A percentile compares a stretch with the other conserved stretches of the same genome.
phyloP scores from a whole-genome alignment of 2,113 vertebrate genomes.

The Calidris pygmaea region DNA sequence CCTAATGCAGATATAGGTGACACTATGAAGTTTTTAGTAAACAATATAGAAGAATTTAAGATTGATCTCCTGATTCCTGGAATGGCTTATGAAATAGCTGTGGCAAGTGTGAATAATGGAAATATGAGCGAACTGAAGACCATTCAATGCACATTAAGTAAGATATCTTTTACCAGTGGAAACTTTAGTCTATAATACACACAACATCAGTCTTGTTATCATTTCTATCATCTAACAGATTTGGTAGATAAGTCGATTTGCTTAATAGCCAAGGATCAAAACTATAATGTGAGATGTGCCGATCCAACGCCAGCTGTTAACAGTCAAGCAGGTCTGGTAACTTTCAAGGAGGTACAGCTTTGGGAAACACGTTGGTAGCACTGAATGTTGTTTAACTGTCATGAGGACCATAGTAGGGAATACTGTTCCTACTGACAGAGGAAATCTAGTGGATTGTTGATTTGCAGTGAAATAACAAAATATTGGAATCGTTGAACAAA shows the following conservation, averaged over 20 bases:
- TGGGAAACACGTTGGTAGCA: neutral
- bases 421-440: neutral
- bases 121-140: constrained; percentile 76
- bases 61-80: constrained; percentile 77
- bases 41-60: constrained; percentile 67
- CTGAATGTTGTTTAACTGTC: neutral
- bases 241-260: neutral
- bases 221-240: neutral
- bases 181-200: neutral
- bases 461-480: neutral
- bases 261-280: neutral
- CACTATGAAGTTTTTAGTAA: constrained; percentile 60
- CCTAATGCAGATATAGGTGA: neutral
- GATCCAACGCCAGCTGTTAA: neutral
- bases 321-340: neutral
- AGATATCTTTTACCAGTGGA: constrained; percentile 3
- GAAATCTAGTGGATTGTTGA: neutral
- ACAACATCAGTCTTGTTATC: neutral
- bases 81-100: constrained; percentile 79
- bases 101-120: constrained; percentile 76
- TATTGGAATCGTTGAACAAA: neutral
- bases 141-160: constrained; percentile 82
- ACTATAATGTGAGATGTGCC: neutral
- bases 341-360: neutral
- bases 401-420: neutral